Percentiles rank a stretch among this genome's conserved stretches.
Evolutionary conservation across 2,113 vertebrate species (phyloP).

Genomic region (Eclectus roratus): DNA sequence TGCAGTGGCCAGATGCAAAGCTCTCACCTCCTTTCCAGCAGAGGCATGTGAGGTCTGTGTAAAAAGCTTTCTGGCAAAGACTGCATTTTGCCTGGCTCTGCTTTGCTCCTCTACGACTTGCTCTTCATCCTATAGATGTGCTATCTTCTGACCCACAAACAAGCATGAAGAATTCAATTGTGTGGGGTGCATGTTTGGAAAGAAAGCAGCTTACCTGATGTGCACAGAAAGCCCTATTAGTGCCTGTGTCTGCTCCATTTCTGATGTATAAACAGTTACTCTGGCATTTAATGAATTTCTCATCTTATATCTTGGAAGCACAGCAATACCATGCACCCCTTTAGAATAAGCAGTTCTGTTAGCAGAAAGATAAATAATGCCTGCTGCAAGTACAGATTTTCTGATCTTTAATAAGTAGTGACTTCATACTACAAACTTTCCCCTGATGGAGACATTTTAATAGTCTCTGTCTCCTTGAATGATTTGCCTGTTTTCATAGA

Average conservation of each 20-base stretch:
- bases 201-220: neutral
- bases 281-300: slow-evolving; percentile 32
- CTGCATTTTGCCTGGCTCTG: slow-evolving; percentile 17
- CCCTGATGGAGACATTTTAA: slow-evolving; percentile 25
- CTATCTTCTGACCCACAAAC: neutral
- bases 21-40: slow-evolving; percentile 49
- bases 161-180: neutral
- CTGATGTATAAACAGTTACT: neutral
- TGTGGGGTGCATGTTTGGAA: neutral
- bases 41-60: slow-evolving; percentile 52
- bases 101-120: slow-evolving; percentile 22
- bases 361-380: slow-evolving; percentile 42
- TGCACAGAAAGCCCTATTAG: neutral
- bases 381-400: neutral
- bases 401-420: slow-evolving; percentile 18
- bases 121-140: neutral
- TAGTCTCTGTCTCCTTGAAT: slow-evolving; percentile 12
- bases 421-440: slow-evolving; percentile 20
- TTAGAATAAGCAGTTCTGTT: neutral
- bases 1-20: slow-evolving; percentile 54
- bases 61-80: slow-evolving; percentile 53
- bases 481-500: neutral
- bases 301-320: slow-evolving; percentile 19
- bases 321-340: neutral
- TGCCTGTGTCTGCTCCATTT: neutral